Conservation (phyloP, 2,888 invertebrate species). For the Polia nebulosa region DNA sequence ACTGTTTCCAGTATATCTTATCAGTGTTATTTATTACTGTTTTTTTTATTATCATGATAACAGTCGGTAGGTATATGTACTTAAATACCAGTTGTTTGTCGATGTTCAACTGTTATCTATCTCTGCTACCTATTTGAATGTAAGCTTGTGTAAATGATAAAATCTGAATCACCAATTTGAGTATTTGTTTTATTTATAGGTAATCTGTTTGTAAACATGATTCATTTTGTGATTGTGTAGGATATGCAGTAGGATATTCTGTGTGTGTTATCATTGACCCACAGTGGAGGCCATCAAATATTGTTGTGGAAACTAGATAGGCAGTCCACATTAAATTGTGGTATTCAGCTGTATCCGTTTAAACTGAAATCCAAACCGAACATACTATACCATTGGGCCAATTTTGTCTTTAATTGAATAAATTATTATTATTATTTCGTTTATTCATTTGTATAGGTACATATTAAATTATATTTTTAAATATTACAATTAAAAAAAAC, state of each 20-base stretch:
- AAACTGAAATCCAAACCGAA: no score
- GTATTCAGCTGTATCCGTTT: no score
- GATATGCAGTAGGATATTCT: neutral
- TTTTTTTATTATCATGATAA: slow-evolving; percentile 50
- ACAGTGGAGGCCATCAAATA: neutral
- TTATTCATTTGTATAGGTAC: no score
- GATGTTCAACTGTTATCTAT: slow-evolving; percentile 46
- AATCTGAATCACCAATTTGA: slow-evolving; percentile 36
- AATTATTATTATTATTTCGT: no score
- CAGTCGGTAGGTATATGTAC: neutral
- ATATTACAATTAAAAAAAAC: no score
- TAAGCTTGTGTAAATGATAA: slow-evolving; percentile 43
- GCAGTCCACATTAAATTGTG: no score
- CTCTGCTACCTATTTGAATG: slow-evolving; percentile 28
- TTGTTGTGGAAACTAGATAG: neutral
- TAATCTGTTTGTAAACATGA: slow-evolving; percentile 27
- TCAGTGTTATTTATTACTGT: slow-evolving; percentile 57
- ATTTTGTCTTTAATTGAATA: no score
- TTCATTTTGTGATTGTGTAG: slow-evolving; percentile 4
- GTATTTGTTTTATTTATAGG: slow-evolving; percentile 14
- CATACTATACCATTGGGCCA: no score
- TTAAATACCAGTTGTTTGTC: slow-evolving; percentile 45
- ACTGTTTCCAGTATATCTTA: slow-evolving; percentile 46
- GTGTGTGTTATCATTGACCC: no score
- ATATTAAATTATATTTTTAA: no score